A percentile compares a stretch with the other conserved stretches of the same genome.
Conservation (phyloP, 2,113 vertebrate species). For the Spea multiplicata region DNA sequence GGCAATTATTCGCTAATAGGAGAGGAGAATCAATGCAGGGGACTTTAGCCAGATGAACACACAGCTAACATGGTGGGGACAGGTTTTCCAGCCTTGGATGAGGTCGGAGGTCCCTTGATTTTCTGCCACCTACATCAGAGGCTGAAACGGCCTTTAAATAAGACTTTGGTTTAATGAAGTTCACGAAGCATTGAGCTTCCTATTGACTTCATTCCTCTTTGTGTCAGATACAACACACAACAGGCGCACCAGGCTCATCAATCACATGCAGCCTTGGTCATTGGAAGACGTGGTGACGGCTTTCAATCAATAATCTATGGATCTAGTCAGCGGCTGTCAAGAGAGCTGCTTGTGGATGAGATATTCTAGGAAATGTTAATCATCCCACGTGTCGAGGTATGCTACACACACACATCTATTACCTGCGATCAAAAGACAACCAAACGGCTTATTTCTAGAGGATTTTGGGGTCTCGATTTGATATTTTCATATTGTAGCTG, state of each 20-base stretch:
- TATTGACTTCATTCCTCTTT: neutral
- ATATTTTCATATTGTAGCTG: too few species aligned
- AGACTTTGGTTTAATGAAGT: slow-evolving; percentile 17
- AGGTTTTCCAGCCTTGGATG: neutral
- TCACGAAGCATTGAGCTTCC: neutral
- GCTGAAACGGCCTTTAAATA: neutral
- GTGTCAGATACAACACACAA: neutral
- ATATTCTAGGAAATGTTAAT: too few species aligned
- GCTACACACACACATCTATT: too few species aligned
- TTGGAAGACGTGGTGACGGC: neutral
- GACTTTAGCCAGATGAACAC: neutral
- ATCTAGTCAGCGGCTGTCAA: neutral
- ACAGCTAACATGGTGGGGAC: neutral
- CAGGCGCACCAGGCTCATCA: neutral
- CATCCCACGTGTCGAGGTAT: too few species aligned
- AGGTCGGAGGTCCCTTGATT: slow-evolving; percentile 16
- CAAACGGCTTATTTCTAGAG: too few species aligned
- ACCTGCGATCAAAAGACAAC: too few species aligned
- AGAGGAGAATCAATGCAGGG: too few species aligned
- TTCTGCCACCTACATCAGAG: neutral
- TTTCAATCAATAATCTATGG: neutral
- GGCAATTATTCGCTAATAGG: too few species aligned
- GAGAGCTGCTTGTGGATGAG: neutral
- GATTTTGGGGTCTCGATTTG: too few species aligned
- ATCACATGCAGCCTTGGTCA: neutral